phyloP scores from a whole-genome alignment of 2,113 vertebrate genomes.

The Zootoca vivipara region DNA sequence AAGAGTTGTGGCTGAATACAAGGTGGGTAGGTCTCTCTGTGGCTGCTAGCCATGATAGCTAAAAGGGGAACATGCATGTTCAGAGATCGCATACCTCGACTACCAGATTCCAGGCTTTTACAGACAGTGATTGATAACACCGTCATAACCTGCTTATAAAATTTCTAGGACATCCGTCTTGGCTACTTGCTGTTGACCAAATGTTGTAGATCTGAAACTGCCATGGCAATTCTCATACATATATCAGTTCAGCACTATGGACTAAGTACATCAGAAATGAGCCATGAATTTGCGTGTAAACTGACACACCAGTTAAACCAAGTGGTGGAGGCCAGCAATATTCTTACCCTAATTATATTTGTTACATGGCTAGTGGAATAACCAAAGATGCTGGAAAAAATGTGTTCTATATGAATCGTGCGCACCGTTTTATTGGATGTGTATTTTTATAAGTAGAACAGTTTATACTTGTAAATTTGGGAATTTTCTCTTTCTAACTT shows the following conservation, averaged over 20 bases:
- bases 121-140: background rate
- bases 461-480: conserved; percentile 15
- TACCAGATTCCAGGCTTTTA: background rate
- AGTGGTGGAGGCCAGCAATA: background rate
- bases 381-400: background rate
- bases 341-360: background rate
- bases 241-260: background rate
- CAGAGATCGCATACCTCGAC: background rate
- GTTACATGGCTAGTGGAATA: conserved; percentile 11
- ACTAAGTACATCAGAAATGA: background rate
- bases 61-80: background rate
- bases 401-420: background rate
- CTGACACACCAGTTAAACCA: background rate
- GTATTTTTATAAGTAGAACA: background rate
- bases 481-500: conserved; percentile 27
- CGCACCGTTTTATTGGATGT: background rate
- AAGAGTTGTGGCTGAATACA: background rate
- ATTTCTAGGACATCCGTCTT: background rate
- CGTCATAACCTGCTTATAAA: background rate
- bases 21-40: background rate
- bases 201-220: background rate
- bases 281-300: background rate
- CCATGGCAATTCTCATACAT: background rate
- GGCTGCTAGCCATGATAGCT: background rate
- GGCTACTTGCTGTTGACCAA: background rate